Evolutionary conservation across 2,888 invertebrate genomes (phyloP).

Genomic region (Polymixis lichenea): DNA sequence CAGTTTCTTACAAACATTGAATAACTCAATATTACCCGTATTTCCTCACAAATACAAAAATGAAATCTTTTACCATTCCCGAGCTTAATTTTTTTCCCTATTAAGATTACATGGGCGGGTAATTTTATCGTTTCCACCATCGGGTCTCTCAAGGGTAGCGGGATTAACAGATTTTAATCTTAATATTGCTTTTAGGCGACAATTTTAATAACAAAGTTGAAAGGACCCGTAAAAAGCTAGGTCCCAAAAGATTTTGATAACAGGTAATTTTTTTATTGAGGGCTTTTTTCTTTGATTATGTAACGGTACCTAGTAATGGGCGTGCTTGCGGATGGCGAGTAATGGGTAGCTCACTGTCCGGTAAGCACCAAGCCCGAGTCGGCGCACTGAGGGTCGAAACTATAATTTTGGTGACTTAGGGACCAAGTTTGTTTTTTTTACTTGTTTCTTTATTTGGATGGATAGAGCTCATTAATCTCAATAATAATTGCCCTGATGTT

Average conservation of each 20-base stretch:
- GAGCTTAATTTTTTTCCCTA: conserved; percentile 49
- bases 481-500: no score
- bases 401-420: no score
- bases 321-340: no score
- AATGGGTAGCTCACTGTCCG: no score
- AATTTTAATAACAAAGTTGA: conserved; percentile 63
- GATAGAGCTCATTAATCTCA: no score
- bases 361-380: no score
- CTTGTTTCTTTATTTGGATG: no score
- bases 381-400: no score
- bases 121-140: conserved; percentile 63
- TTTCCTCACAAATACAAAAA: conserved; percentile 25
- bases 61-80: conserved; percentile 14
- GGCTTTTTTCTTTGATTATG: not conserved
- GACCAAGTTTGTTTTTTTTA: no score
- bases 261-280: conserved; percentile 28
- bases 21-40: not conserved
- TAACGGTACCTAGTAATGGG: not conserved
- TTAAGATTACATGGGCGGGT: conserved; percentile 59
- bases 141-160: conserved; percentile 53
- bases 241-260: conserved; percentile 31
- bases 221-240: conserved; percentile 39
- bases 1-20: not conserved
- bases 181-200: conserved; percentile 67
- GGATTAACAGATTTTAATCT: conserved; percentile 75